Conservation (phyloP, 1,140 invertebrate genomes). For the Zaprionus lachaisei region DNA sequence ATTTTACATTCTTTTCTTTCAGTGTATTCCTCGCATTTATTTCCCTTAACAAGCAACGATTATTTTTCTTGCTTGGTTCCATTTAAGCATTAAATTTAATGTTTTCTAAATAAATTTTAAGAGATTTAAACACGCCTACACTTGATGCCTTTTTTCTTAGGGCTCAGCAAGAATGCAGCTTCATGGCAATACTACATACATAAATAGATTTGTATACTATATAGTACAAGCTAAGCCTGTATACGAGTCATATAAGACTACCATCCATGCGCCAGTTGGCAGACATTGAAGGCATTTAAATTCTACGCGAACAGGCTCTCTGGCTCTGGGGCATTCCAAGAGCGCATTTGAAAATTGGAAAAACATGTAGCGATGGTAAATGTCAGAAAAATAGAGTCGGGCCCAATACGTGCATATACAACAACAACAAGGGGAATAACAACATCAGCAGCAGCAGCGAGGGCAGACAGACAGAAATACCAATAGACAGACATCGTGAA, state of each 20-base stretch:
- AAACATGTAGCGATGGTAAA: slow-evolving; percentile 61
- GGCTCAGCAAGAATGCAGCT: slow-evolving; percentile 9
- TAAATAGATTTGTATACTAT: not conserved
- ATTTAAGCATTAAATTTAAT: not conserved
- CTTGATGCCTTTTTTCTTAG: not conserved
- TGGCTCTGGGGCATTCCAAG: slow-evolving; percentile 6
- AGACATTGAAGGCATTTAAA: slow-evolving; percentile 51
- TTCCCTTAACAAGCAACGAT: not conserved
- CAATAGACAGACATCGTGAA: slow-evolving; percentile 43
- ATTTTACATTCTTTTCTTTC: not conserved
- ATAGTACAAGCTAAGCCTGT: not conserved
- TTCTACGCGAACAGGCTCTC: not conserved
- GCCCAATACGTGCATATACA: slow-evolving; percentile 5
- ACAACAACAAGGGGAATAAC: not conserved
- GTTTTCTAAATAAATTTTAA: slow-evolving; percentile 2
- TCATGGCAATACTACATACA: not conserved
- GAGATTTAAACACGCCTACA: not conserved
- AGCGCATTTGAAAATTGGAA: slow-evolving; percentile 67
- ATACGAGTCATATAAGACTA: not conserved
- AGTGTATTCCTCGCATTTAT: not conserved
- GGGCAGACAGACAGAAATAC: not conserved
- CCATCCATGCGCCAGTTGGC: slow-evolving; percentile 6
- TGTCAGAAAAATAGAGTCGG: slow-evolving; percentile 44
- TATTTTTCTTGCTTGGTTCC: not conserved
- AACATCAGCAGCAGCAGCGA: slow-evolving; percentile 1